Evolutionary conservation across 2,113 vertebrate genomes (phyloP), one percentile per base, ranked within the genome.

Genomic region (Cacatua alba): DNA sequence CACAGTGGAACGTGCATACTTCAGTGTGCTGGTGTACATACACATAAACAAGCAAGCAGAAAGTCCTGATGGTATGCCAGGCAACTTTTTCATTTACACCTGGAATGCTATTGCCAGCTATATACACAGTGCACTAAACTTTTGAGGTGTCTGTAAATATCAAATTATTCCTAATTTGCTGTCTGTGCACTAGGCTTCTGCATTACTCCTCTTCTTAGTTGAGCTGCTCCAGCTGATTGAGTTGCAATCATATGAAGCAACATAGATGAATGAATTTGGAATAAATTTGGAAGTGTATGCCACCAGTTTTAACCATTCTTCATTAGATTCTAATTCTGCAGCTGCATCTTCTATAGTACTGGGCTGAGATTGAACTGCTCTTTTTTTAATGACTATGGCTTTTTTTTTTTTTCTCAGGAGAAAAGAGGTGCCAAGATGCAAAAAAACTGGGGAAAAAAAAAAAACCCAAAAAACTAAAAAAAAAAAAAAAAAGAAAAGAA

Each of bases 281-380:
- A 35, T 92, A 53, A 71, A 75, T 79, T 72, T 92, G 35, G 21
- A 72, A 85, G 29, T 41, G 60, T 49, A 48, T 75, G 28, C 59
- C 4, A 82, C 74, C 17, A 49, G 51, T 79, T 95, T 86, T 75
- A 82, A 82, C 86, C 51, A 64, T 77, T 83, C 31, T 86, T 92
- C 60, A 86, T 85, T 91, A 0, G 81, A 92, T 87, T 82, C 52
- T 74, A 52, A 12, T 89, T 92, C 57, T 95, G 35, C 77, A 94
- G 82, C 87, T 91, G 75, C 37, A 44, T 92, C 57, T 85, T 80
- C 39, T 89, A 52, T 79, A 57, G 46, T 86, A 46, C 17, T 25
- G 21, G 24, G 49, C 29, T 88, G 24, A 90, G 44, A 77, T 0
- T 70, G 59, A 85, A 68, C 29, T 71, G 55, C 33, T 13, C 21